Base-by-base conservation (phyloP, 2,888 invertebrate genomes). In the Cheilosia pagana region DNA sequence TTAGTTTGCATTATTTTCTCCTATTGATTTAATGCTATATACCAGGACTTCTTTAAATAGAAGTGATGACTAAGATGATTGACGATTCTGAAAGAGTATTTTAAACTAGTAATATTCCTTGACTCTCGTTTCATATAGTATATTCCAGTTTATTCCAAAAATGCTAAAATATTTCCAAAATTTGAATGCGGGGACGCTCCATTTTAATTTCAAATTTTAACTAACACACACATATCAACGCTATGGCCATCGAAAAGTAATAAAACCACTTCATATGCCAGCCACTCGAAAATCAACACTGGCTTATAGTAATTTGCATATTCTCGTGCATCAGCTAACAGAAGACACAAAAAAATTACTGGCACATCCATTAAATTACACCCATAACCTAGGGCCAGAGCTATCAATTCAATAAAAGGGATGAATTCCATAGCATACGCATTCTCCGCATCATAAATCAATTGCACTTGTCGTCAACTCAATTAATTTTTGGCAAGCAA, bases 381-480 rank as follows among this genome's bases (percentile, higher is more conserved):
- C 68, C 78, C 82, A 67, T 82, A 68, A 68, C 82, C 77, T 67
- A 35, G 52, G 39, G 48, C 28, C 53, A 65, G 72, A 65, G 72
- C 67, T 77, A 72, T 83, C 82, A 83, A 68, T 83, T 74, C 82
- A 83, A 83, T 74, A 79, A 79, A 79, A 74, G 83, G 79, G 68
- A 83, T 75, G 83, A 74, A 83, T 79, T 65, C 72, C 79, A 79
- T 28, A 75, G 74, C 83, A 85, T 68, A 79, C 74, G 83, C 83
- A 79, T 85, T 74, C 75, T 52, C 59, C 74, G 65, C 63, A 75
- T 67, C 91, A 91, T 91, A 91, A 91, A 91, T 91, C 91, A 91
- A 91, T 91, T 91, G 91, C 91, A 91, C 91, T 91, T 91, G 91
- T 91, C 91, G 91, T 91, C 91, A 91, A 91, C 91, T 91, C 91